Base-by-base conservation (phyloP, 2,113 vertebrate species). In the Hyperoodon ampullatus region DNA sequence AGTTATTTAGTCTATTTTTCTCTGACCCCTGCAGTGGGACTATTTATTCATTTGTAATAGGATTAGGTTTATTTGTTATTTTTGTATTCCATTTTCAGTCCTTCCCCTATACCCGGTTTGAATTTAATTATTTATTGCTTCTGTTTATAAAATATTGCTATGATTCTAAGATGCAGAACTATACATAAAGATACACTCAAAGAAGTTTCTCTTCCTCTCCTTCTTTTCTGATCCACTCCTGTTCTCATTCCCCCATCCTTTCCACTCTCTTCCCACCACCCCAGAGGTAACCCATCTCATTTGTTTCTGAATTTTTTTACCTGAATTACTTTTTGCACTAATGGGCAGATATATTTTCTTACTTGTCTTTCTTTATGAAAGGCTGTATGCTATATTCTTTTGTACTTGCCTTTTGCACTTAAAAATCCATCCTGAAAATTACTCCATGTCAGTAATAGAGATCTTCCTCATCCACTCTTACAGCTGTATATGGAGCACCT, bases 241-340 rank as follows among this genome's bases (percentile, higher is more conserved):
- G 44, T 35, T 55, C 7, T 16, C 3, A 61, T 35, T 77, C 12
- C 33, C 39, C 24, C 0, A 21, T 60, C 77, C 30, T 94, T 71
- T 55, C 28, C 16, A 92, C 11, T 78, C 30, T 33, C 24, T 92
- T 81, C 33, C 28, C 19, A 50, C 11, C 10, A 58, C 28, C 8
- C 13, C 26, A 19, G 1, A 55, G 1, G 50, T 39, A 84, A 30
- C 6, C 1, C 8, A 84, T 89, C 19, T 82, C 78, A 75, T n/a
- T 81, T n/a, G 63, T 85, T 93, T 60, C 33, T 95, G 14, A 85
- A 33, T 97, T 92, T 90, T 83, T 72, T n/a, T 42, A 68, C 28
- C 10, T 77, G 39, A 75, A 53, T 58, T 77, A 33, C 12, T 81
- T 90, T 83, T 61, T 84, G 8, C 3, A 65, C 60, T 55, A 94